Evolutionary conservation across 1,140 invertebrate genomes (phyloP), one percentile per base, ranked within the genome.

Genomic region (Coptotermes formosanus): DNA sequence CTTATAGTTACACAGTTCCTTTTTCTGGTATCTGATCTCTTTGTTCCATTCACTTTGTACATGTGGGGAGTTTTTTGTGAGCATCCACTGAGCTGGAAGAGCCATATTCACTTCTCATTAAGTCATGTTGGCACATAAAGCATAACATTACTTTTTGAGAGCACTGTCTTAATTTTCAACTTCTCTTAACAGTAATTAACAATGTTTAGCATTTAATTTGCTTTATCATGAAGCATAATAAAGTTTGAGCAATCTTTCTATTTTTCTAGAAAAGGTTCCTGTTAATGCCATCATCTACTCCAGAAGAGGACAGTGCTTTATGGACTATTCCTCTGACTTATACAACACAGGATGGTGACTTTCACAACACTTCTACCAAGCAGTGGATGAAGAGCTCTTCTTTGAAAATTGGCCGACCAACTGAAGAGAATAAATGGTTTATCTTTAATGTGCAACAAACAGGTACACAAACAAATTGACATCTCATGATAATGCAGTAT

Each of bases 251-350:
- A 75, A 75, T 75, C n/a, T 30, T 11, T 30, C 64, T 30, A 25
- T 30, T 75, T n/a, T 30, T 75, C 2, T 30, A 75, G 64, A 14
- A 75, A 75, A 8, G 64, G 25, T 75, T 75, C 64, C 14, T 75
- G 8, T 75, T 75, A 55, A 75, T 25, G 14, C 25, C 25, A 75
- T 3, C 52, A 12, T 55, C 52, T 19, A 55, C 52, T 55, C 11
- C 25, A 75, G 25, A 75, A 30, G 64, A 30, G n/a, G 64, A 30
- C 64, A 30, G 14, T 9, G 1, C 64, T 30, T 87, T 90, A 52
- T 94, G 93, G 94, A 89, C 91, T 85, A 90, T 94, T 85, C 93
- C 93, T 0, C 89, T 94, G 21, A 93, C 91, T 0, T 94, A 92
- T 87, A 88, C 90, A 23, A 88, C 87, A 11, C 88, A 88, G 81